Evolutionary conservation across 2,113 vertebrate species (phyloP).

Genomic region (Nesogale talazaci): DNA sequence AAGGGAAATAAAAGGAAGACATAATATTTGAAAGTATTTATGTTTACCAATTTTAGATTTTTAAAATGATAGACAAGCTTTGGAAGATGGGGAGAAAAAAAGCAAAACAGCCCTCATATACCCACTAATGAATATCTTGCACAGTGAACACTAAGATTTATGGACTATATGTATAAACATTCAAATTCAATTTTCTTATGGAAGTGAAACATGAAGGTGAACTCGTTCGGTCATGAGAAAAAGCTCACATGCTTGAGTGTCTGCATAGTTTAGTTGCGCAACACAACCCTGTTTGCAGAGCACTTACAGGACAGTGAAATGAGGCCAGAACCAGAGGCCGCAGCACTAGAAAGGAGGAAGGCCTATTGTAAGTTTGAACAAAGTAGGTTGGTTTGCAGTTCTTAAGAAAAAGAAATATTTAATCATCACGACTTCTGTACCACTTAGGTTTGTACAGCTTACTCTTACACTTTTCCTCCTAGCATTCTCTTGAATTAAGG

Average conservation of each 20-base stretch:
- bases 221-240: not conserved
- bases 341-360: not conserved
- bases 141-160: not conserved
- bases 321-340: not conserved
- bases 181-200: constrained; percentile 24
- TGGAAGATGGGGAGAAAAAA: not conserved
- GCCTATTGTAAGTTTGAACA: constrained; percentile 23
- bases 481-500: not conserved
- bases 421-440: not conserved
- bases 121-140: not conserved
- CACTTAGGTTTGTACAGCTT: constrained; percentile 22
- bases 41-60: constrained; percentile 2
- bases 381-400: not conserved
- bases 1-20: too few species aligned
- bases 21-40: constrained; percentile 32
- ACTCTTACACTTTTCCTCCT: not conserved
- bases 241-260: not conserved
- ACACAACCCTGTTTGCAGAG: not conserved
- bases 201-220: constrained; percentile 19
- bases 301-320: not conserved
- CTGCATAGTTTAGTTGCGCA: constrained; percentile 9
- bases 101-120: not conserved
- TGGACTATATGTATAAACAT: not conserved
- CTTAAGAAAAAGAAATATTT: constrained; percentile 42
- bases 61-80: not conserved